phyloP scores from a whole-genome alignment of 1,140 invertebrate genomes.

The Philopotamus ludificatus region DNA sequence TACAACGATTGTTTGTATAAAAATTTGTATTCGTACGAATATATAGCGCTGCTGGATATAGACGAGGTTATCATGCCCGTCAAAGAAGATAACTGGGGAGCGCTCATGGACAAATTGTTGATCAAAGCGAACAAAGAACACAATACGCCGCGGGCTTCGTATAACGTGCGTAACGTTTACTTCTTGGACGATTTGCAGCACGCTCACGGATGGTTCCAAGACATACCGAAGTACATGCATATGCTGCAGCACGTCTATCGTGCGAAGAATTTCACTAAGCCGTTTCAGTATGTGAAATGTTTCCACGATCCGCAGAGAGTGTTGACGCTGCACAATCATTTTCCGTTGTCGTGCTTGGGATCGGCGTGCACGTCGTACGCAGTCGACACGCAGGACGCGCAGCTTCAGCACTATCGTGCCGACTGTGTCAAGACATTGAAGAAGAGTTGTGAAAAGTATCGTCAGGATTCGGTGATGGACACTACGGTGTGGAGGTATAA shows the following conservation, averaged over 20 bases:
- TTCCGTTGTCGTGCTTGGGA: slow-evolving; percentile 84
- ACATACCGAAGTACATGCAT: slow-evolving; percentile 87
- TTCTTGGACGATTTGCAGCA: slow-evolving; percentile 88
- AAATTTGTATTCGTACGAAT: slow-evolving; percentile 87
- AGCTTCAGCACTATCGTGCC: slow-evolving; percentile 90
- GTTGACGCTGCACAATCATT: slow-evolving; percentile 89
- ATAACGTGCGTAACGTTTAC: slow-evolving; percentile 92
- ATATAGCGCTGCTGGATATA: slow-evolving; percentile 86
- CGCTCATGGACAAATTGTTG: slow-evolving; percentile 74
- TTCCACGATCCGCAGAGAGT: slow-evolving; percentile 90
- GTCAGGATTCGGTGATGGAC: slow-evolving; percentile 79
- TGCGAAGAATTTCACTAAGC: slow-evolving; percentile 88
- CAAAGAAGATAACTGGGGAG: slow-evolving; percentile 72
- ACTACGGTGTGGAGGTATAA: slow-evolving; percentile 87
- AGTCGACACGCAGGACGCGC: slow-evolving; percentile 78
- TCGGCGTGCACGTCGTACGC: slow-evolving; percentile 83
- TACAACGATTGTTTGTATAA: slow-evolving; percentile 97
- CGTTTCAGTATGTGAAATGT: slow-evolving; percentile 90
- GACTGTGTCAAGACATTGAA: slow-evolving; percentile 88
- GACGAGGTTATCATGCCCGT: slow-evolving; percentile 95
- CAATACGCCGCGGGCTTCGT: slow-evolving; percentile 74
- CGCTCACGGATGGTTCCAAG: slow-evolving; percentile 77
- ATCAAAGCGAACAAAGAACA: slow-evolving; percentile 72
- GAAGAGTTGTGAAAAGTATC: slow-evolving; percentile 80
- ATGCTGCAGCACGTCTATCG: slow-evolving; percentile 93